Conservation (phyloP, 2,888 invertebrate genomes). For the Epsilonema sp. region DNA sequence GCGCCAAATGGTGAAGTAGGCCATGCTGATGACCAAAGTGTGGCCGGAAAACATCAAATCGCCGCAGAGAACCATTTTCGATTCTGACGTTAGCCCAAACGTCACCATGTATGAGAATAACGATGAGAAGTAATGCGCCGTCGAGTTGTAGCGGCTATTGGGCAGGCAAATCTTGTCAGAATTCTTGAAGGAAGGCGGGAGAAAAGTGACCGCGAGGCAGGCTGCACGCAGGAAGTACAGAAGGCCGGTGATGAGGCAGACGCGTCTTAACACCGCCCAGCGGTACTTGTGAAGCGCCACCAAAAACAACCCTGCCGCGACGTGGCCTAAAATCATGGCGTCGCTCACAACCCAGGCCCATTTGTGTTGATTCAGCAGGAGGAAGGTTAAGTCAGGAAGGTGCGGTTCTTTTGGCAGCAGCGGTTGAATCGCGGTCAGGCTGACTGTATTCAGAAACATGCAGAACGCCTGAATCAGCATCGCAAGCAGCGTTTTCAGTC, state of each 20-base stretch:
- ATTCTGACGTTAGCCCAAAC: conserved; percentile 23
- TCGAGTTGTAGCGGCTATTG: too few relatives aligned
- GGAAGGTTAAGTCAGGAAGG: conserved; percentile 15
- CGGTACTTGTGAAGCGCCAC: conserved; percentile 16
- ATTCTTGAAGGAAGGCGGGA: conserved; percentile 25
- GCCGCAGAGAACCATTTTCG: conserved; percentile 25
- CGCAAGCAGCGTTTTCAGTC: background rate
- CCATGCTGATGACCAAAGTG: conserved; percentile 23
- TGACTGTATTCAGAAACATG: background rate
- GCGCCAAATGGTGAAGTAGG: conserved; percentile 24
- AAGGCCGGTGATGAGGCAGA: conserved; percentile 22
- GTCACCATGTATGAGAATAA: conserved; percentile 29
- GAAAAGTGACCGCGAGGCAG: conserved; percentile 20
- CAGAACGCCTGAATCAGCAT: background rate
- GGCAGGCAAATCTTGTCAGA: too few relatives aligned
- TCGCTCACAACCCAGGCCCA: conserved; percentile 28
- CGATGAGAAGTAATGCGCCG: too few relatives aligned
- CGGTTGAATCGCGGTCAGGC: background rate
- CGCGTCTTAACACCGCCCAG: conserved; percentile 21
- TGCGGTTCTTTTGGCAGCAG: background rate
- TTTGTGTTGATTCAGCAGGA: conserved; percentile 22
- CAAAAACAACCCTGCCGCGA: background rate
- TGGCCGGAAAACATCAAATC: conserved; percentile 25
- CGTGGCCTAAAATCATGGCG: conserved; percentile 21
- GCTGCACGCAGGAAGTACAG: conserved; percentile 19